Conservation (phyloP, 2,797 vertebrate species). For the Dallia pectoralis region DNA sequence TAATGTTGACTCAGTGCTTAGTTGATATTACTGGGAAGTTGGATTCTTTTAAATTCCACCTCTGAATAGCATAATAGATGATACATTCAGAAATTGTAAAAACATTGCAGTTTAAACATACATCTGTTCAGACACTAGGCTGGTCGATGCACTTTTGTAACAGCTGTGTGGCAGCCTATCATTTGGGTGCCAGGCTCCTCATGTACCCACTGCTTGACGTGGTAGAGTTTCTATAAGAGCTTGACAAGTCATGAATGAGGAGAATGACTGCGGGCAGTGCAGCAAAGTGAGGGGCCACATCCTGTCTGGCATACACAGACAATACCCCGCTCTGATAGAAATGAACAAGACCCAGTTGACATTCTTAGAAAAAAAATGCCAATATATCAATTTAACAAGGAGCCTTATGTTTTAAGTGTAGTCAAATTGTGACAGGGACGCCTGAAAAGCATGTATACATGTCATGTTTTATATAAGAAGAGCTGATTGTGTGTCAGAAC, state of each 20-base stretch:
- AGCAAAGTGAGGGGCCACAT: conserved; percentile 67
- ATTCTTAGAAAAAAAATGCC: conserved; percentile 45
- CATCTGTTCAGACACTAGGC: conserved; percentile 31
- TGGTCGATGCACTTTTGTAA: conserved; percentile 35
- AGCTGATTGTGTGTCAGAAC: conserved; percentile 71
- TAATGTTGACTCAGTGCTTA: neutral
- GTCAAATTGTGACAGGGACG: conserved; percentile 62
- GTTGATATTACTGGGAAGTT: neutral
- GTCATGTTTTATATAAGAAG: conserved; percentile 74
- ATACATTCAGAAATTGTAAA: neutral
- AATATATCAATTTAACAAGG: conserved; percentile 73
- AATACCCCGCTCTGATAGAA: conserved; percentile 45
- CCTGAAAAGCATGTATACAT: conserved; percentile 64
- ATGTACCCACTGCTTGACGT: conserved; percentile 57
- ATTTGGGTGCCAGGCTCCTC: conserved; percentile 52
- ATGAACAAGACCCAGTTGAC: conserved; percentile 61
- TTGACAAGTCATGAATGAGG: conserved; percentile 61
- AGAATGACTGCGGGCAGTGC: conserved; percentile 57
- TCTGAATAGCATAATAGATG: neutral
- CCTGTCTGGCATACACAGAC: conserved; percentile 62
- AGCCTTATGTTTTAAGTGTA: conserved; percentile 56
- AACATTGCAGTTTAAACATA: neutral
- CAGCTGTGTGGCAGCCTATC: conserved; percentile 35
- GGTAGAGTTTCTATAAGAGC: conserved; percentile 46
- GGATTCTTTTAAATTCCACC: neutral